Evolutionary conservation across 1,140 invertebrate genomes (phyloP).

Genomic region (Drosophila ironensis): DNA sequence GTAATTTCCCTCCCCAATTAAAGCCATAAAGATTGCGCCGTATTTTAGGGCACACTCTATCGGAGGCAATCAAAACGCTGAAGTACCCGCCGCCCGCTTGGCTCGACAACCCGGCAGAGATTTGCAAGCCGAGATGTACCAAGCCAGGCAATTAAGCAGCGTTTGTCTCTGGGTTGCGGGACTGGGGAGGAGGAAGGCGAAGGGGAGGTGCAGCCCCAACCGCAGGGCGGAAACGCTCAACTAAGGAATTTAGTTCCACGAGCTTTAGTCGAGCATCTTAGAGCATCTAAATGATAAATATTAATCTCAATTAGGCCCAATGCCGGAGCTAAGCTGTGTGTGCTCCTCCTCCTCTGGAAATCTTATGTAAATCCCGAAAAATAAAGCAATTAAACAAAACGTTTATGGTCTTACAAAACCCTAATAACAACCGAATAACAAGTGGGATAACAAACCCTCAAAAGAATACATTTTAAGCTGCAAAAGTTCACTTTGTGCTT

Average conservation of each 20-base stretch:
- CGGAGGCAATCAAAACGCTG: background rate
- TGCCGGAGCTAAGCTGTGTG: background rate
- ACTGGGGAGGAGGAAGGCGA: background rate
- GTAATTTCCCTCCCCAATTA: constrained; percentile 10
- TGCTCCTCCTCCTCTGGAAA: no score
- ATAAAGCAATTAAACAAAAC: no score
- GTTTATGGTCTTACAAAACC: no score
- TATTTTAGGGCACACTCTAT: background rate
- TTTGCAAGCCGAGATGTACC: constrained; percentile 27
- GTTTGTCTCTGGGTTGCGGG: background rate
- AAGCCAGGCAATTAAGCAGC: constrained; percentile 46
- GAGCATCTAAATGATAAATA: constrained; percentile 33
- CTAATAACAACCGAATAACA: no score
- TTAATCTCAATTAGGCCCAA: constrained; percentile 56
- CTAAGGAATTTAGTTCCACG: constrained; percentile 30
- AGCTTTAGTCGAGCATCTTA: constrained; percentile 33
- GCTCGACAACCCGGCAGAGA: constrained; percentile 2
- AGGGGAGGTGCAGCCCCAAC: no score
- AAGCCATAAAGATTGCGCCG: constrained; percentile 21
- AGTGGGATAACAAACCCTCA: no score
- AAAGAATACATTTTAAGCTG: no score
- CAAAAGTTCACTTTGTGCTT: no score
- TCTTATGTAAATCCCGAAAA: no score
- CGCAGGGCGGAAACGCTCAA: constrained; percentile 33
- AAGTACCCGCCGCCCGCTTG: background rate